These are phyloP conservation scores for Miltochrista miniata DNA, from an alignment of 2,888 invertebrate species.

Conservation along the genomic window DNA sequence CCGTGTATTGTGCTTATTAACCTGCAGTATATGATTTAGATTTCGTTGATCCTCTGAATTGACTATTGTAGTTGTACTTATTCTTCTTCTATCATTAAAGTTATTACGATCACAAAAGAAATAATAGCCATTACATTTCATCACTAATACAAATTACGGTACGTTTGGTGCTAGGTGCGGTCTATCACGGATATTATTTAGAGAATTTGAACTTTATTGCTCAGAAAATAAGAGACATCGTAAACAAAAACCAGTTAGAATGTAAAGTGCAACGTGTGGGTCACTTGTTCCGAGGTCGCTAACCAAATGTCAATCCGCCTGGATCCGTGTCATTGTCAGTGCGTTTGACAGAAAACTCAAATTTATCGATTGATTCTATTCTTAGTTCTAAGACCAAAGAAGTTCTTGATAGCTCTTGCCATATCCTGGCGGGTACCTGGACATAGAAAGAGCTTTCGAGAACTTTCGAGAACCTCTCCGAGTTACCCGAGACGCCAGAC, in stretches of 20 bases:
- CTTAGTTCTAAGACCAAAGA: too few species aligned
- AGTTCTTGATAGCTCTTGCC: too few species aligned
- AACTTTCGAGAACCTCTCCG: too few species aligned
- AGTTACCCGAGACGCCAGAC: too few species aligned
- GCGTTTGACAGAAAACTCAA: slow-evolving; percentile 23
- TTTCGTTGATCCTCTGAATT: background rate
- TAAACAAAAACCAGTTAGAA: slow-evolving; percentile 37
- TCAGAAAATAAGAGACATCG: slow-evolving; percentile 35
- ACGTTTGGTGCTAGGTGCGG: slow-evolving; percentile 53
- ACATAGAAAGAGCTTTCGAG: too few species aligned
- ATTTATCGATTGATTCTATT: too few species aligned
- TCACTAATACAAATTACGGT: slow-evolving; percentile 63
- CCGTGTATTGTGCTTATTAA: too few species aligned
- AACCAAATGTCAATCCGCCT: slow-evolving; percentile 69
- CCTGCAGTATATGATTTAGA: too few species aligned
- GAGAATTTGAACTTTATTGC: slow-evolving; percentile 31
- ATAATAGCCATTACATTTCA: slow-evolving; percentile 45
- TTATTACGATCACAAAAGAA: slow-evolving; percentile 25
- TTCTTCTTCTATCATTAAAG: slow-evolving; percentile 5
- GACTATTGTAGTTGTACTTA: background rate
- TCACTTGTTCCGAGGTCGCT: slow-evolving; percentile 62
- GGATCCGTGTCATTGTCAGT: slow-evolving; percentile 64
- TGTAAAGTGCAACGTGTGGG: slow-evolving; percentile 59
- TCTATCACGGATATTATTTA: slow-evolving; percentile 28
- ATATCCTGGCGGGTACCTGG: too few species aligned